Evolutionary conservation across 1,140 invertebrate species (phyloP).

Genomic region (Rhyzopertha dominica): DNA sequence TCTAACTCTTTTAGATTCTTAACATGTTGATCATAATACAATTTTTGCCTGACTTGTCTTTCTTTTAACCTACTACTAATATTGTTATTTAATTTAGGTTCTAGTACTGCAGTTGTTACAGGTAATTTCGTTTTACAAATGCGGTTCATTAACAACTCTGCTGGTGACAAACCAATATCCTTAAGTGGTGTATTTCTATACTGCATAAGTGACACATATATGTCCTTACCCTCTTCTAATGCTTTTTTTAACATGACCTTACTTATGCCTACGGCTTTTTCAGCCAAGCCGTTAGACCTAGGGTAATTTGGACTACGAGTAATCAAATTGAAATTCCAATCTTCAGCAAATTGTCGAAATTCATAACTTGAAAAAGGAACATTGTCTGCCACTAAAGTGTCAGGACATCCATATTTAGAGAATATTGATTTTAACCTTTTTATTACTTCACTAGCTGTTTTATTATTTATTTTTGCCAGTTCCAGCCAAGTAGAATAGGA

Average conservation of each 20-base stretch:
- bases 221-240: conserved; percentile 18
- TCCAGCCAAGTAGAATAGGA: conserved; percentile 34
- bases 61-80: not conserved
- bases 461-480: conserved; percentile 22
- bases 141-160: conserved; percentile 21
- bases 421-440: conserved; percentile 27
- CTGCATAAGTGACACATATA: conserved; percentile 12
- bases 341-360: conserved; percentile 29
- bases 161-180: conserved; percentile 13
- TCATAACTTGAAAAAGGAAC: conserved; percentile 25
- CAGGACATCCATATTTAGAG: conserved; percentile 32
- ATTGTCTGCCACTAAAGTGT: conserved; percentile 33
- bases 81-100: conserved; percentile 9
- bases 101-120: conserved; percentile 3
- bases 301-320: conserved; percentile 32
- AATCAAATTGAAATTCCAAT: conserved; percentile 26
- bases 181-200: conserved; percentile 19
- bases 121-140: conserved; percentile 16
- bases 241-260: conserved; percentile 34
- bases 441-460: conserved; percentile 24
- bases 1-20: conserved; percentile 1
- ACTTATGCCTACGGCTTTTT: conserved; percentile 29
- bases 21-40: conserved; percentile 7
- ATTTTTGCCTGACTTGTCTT: conserved; percentile 3
- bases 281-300: conserved; percentile 33